Evolutionary conservation across 2,797 vertebrate species (phyloP), one percentile per base, ranked within the genome.

Genomic region (Leuciscus waleckii): DNA sequence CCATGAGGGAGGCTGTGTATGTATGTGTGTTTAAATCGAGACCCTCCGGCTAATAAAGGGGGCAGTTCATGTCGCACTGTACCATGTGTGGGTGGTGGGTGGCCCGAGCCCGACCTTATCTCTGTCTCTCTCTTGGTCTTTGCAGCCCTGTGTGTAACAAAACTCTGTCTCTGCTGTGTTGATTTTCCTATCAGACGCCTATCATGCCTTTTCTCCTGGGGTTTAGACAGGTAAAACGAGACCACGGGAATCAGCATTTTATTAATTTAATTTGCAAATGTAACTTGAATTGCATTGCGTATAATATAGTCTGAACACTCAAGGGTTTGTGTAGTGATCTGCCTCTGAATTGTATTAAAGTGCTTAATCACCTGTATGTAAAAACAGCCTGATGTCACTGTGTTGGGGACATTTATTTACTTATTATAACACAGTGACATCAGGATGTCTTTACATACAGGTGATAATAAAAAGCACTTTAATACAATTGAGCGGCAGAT

Each of bases 121-220:
- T 69, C 51, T 82, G 58, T 85, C 67, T 87, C 23, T 81, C 67
- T n/a, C 43, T 80, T 13, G 46, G 54, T 77, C 63, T 79, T 70
- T 88, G 7, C 81, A 71, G 84, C 35, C 41, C 46, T 68, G 69
- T 83, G 56, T 86, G 39, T 83, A 70, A 70, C 32, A 80, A 65
- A 79, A 70, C 74, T 79, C 74, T 75, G 51, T 85, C 63, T 87
- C 46, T 82, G 70, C 80, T 37, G 78, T 63, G 82, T 81, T 76
- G 76, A 79, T 81, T 79, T 49, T 80, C 43, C 37, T 43, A 58
- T 86, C 82, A 77, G 78, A 91, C 94, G 83, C 79, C 92, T 94
- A 95, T 92, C 89, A 97, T 97, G 96, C 93, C 95, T 94, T 96
- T 96, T 91, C 94, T 96, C 90, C 90, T 93, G 93, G 96, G 94